These are phyloP conservation scores for mouse (Mus musculus) DNA, from an alignment of 2,113 vertebrate genomes.

Conservation along the genomic window DNA sequence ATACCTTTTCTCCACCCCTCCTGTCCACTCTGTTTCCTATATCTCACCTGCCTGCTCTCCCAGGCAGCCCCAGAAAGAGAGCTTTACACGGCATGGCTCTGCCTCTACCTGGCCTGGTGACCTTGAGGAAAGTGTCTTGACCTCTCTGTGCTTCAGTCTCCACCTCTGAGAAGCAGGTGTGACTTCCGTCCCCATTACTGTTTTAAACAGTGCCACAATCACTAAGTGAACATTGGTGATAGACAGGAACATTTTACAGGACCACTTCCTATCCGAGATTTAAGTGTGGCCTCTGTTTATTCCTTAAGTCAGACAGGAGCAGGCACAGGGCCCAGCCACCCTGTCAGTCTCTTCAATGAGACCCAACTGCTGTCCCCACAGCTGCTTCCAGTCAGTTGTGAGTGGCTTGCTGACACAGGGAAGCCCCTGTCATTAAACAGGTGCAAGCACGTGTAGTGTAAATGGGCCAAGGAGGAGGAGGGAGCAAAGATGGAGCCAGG, in stretches of 20 bases:
- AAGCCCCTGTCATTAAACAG: neutral
- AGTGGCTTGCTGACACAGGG: neutral
- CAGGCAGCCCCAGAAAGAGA: neutral
- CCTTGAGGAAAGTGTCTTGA: neutral
- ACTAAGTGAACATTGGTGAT: neutral
- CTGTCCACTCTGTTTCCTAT: neutral
- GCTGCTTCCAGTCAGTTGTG: neutral
- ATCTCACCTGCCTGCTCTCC: neutral
- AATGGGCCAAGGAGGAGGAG: neutral
- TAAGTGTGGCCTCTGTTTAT: too few relatives aligned
- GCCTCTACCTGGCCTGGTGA: neutral
- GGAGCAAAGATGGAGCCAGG: neutral
- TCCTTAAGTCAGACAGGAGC: neutral
- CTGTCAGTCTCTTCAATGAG: neutral
- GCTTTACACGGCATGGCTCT: neutral
- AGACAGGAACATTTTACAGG: neutral
- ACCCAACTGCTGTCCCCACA: neutral
- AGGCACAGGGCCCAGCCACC: neutral
- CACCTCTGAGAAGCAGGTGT: neutral
- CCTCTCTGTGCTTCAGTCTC: neutral
- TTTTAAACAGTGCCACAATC: accelerated
- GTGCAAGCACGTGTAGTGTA: neutral
- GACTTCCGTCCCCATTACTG: neutral
- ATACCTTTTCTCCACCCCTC: neutral
- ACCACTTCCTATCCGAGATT: neutral